Evolutionary conservation across 2,113 vertebrate genomes (phyloP).

Genomic region (Sardina pilchardus): DNA sequence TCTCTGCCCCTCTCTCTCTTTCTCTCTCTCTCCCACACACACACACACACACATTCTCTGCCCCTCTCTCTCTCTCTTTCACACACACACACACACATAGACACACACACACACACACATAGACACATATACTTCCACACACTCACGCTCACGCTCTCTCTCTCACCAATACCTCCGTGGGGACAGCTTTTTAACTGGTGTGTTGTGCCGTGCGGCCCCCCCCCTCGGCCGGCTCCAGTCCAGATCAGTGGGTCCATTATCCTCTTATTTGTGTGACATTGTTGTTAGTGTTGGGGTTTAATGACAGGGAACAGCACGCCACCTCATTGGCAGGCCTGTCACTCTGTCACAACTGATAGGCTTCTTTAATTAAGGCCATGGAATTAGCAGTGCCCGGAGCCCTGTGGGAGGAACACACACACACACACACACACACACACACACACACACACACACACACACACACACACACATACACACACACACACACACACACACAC

Average conservation of each 20-base stretch:
- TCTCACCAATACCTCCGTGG: neutral
- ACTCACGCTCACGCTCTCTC: neutral
- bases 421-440: conserved; percentile 21
- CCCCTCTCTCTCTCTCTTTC: neutral
- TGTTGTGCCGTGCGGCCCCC: neutral
- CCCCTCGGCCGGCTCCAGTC: neutral
- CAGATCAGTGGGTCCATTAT: conserved; percentile 39
- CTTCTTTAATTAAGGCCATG: conserved; percentile 45
- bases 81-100: neutral
- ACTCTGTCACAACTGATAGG: conserved; percentile 40
- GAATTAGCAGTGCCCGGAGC: conserved; percentile 31
- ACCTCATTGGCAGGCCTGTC: conserved; percentile 38
- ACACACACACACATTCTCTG: neutral
- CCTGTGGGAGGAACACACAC: conserved; percentile 16
- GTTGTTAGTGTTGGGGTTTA: conserved; percentile 43
- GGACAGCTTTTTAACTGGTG: neutral
- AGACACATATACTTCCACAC: neutral
- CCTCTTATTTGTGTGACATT: conserved; percentile 44
- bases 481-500: neutral
- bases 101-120: neutral
- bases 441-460: conserved; percentile 9
- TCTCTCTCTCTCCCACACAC: neutral
- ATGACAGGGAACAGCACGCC: conserved; percentile 41
- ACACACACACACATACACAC: conserved; percentile 13
- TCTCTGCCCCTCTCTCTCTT: neutral